Percentiles rank a stretch among this genome's conserved stretches.
Conservation (phyloP, 2,113 vertebrate genomes). For the Vidua chalybeata region DNA sequence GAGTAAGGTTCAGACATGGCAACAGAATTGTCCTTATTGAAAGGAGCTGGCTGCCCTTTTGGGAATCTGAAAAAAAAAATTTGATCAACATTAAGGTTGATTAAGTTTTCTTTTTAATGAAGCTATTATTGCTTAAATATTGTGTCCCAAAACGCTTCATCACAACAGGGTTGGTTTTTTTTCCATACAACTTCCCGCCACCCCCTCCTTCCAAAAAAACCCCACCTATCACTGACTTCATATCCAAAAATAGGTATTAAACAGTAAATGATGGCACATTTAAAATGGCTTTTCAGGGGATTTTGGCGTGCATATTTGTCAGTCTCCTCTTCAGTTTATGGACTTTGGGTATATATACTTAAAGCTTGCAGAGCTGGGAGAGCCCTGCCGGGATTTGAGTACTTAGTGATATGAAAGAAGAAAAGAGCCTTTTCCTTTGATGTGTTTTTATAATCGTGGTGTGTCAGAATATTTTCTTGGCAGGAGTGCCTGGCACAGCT, state of each 20-base stretch:
- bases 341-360: background rate
- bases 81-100: background rate
- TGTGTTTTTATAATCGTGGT: background rate
- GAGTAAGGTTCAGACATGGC: background rate
- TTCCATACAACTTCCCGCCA: background rate
- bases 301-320: background rate
- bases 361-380: background rate
- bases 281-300: background rate
- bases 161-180: background rate
- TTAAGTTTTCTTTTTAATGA: background rate
- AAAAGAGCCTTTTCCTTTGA: background rate
- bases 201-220: background rate
- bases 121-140: background rate
- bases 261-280: background rate
- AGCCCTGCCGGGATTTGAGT: background rate
- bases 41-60: background rate
- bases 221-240: background rate
- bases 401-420: background rate
- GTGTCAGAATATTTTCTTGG: slow-evolving; percentile 24
- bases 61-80: background rate
- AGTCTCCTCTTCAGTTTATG: background rate
- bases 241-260: background rate
- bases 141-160: background rate
- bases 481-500: background rate
- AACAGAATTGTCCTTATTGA: background rate